Percentiles rank a stretch among this genome's conserved stretches.
Evolutionary conservation across 1,140 invertebrate genomes (phyloP).

Genomic region (Zeugodacus cucurbitae): DNA sequence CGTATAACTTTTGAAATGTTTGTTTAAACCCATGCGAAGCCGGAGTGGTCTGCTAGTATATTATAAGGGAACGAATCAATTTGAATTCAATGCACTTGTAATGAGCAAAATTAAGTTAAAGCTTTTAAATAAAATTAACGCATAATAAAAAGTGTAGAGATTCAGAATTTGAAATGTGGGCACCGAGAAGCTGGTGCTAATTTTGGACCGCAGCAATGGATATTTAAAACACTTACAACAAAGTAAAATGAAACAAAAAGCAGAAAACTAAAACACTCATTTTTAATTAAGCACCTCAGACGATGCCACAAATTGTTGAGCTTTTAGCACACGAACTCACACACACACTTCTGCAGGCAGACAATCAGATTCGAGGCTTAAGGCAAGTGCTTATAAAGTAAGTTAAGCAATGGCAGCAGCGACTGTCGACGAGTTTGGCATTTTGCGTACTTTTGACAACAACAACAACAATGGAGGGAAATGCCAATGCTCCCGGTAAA

Average conservation of each 20-base stretch:
- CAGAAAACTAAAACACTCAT: too few relatives aligned
- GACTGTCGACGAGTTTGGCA: not conserved
- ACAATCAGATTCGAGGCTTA: not conserved
- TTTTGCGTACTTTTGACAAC: not conserved
- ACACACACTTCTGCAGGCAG: too few relatives aligned
- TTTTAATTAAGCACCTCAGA: conserved; percentile 34
- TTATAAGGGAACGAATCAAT: too few relatives aligned
- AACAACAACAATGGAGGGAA: not conserved
- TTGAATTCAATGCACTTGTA: not conserved
- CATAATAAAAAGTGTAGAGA: not conserved
- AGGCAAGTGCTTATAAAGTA: not conserved
- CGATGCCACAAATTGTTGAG: conserved; percentile 3
- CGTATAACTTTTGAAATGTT: too few relatives aligned
- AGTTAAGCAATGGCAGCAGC: not conserved
- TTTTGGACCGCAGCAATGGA: not conserved
- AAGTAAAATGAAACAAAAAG: too few relatives aligned
- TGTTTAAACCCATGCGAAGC: too few relatives aligned
- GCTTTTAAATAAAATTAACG: conserved; percentile 21
- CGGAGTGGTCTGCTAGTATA: too few relatives aligned
- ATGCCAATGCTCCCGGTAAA: not conserved
- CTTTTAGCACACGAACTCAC: not conserved
- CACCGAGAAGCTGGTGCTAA: not conserved
- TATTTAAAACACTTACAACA: not conserved
- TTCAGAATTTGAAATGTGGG: not conserved
- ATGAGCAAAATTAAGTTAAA: not conserved